Evolutionary conservation across 2,888 invertebrate genomes (phyloP), one percentile per base, ranked within the genome.

Genomic region (Nomada goodeniana): DNA sequence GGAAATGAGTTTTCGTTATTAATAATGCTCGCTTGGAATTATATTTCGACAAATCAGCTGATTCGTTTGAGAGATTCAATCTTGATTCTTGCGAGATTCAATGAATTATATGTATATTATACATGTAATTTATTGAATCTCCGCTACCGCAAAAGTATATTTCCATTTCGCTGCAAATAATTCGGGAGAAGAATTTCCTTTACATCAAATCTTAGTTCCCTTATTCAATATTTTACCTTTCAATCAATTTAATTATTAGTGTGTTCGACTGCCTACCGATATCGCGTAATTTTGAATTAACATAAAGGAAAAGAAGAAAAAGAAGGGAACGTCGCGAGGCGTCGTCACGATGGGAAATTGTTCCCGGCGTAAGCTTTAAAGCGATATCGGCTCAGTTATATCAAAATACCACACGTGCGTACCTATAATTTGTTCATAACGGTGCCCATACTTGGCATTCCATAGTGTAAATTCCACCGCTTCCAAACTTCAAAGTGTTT

Each of bases 391-490:
- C 44, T 63, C 59, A 23, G 70, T 85, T 83, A 76, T 73, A 42
- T 57, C 47, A 64, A 70, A 36, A 83, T 73, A 59, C 68, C 80
- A 42, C 26, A 69, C 76, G 50, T 15, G 85, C 76, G 29, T 47
- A 44, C 50, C 81, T 79, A 57, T 70, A 73, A 79, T 76, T 76
- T 83, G 81, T 85, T 85, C 76, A 79, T 81, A 81, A 76, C 74
- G 44, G 53, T 36, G 36, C 50, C 63, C 77, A 77, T 73, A 74
- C 64, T 81, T 81, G 42, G 70, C 65, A 80, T 86, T 76, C 80
- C 78, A 23, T 20, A 52, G 71, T 53, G 23, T 57, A 55, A 80
- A 86, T 86, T 84, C 84, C 80, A 20, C 20, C 53, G 76, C 69
- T 57, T 36, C 50, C 71, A 23, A 82, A 84, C 73, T 84, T 82